Base-by-base conservation (phyloP, 2,113 vertebrate species). In the Daboia siamensis region DNA sequence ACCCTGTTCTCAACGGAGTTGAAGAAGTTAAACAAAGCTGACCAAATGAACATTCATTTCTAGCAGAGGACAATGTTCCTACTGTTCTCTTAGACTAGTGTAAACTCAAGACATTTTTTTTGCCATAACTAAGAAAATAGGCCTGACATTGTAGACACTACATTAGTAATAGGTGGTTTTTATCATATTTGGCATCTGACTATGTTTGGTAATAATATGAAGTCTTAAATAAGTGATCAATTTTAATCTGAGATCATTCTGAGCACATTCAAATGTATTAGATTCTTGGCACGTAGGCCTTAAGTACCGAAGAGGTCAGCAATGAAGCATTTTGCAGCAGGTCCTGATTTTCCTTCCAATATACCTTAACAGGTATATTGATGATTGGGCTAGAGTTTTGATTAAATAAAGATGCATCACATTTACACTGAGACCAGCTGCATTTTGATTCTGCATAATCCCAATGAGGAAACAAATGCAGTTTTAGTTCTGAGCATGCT, bases 181-280 rank as follows among this genome's bases (percentile, higher is more conserved):
- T 61, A 87, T 90, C 86, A 44, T 93, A 91, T 48, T 90, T 80
- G 54, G 21, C 23, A 92, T 90, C 86, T 54, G 1, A 0, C 9
- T 10, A 94, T 91, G 93, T 93, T 92, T 80, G 54, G 94, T 93
- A 94, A 52, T 8, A 87, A 91, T 92, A 90, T 85, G 90, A 94
- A 95, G 80, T 69, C 56, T 44, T 87, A 87, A 74, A 23, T 88
- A 64, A 94, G 69, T 13, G 69, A 87, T 64, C 91, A 26, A 93
- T 17, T 33, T 23, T 74, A 94, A 86, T 26, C 84, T 3, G 84
- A 52, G 0, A 69, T 52, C 85, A 93, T 84, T 88, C 39, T 88
- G 86, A 92, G 90, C 61, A 56, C 9, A 89, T 44, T 91, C 44
- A 39, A 39, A 74, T 2, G 23, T 1, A 26, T n/a, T 12, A 90